A percentile compares a stretch with the other conserved stretches of the same genome.
Evolutionary conservation across 2,888 invertebrate genomes (phyloP).

Genomic region (Chrysopilus asiliformis): DNA sequence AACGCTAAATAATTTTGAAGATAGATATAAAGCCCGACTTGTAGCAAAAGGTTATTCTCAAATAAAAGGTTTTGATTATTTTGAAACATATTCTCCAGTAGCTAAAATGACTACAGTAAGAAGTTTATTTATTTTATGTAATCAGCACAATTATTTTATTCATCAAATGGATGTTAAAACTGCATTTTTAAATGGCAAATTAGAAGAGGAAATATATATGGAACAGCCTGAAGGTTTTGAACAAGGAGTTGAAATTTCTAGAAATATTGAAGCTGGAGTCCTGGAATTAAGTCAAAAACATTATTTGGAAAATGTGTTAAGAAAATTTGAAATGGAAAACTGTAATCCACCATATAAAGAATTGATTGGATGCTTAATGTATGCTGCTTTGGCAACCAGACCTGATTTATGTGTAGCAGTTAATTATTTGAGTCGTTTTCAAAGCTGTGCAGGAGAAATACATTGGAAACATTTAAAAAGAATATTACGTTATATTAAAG

Average conservation of each 20-base stretch:
- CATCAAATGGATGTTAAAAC: too few relatives aligned
- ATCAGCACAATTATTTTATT: slow-evolving; percentile 15
- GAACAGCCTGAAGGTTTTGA: slow-evolving; percentile 14
- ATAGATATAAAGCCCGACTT: background rate
- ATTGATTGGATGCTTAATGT: slow-evolving; percentile 6
- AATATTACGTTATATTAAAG: slow-evolving; percentile 11
- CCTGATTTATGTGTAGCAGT: slow-evolving; percentile 11
- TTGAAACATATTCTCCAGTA: too few relatives aligned
- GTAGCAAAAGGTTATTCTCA: background rate
- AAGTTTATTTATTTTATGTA: too few relatives aligned
- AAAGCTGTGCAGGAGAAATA: slow-evolving; percentile 7
- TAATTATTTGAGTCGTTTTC: slow-evolving; percentile 11
- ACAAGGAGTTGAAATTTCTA: background rate
- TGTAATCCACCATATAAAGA: background rate
- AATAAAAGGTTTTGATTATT: background rate
- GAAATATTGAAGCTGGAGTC: background rate
- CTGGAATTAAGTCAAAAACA: background rate
- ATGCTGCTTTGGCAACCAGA: slow-evolving; percentile 7
- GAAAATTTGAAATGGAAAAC: background rate
- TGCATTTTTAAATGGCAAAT: too few relatives aligned
- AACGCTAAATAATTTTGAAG: too few relatives aligned
- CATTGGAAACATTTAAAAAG: slow-evolving; percentile 9
- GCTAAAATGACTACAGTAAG: too few relatives aligned
- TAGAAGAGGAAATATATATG: slow-evolving; percentile 16
- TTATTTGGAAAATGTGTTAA: background rate